Conservation (phyloP, 2,888 invertebrate species). For the Pristionchus arcanus region DNA sequence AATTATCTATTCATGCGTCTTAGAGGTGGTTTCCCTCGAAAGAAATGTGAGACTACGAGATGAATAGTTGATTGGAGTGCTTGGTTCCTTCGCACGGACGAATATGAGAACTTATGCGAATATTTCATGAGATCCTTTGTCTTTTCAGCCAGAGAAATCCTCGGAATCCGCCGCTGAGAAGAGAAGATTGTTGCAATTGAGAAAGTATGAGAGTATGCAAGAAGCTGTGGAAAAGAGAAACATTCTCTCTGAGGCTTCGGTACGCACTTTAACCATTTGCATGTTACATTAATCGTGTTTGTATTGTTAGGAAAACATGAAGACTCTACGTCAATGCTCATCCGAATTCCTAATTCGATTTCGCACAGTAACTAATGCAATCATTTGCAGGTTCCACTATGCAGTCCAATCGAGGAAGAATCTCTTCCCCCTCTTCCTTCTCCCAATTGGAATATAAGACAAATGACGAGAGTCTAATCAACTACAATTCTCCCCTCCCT, state of each 20-base stretch:
- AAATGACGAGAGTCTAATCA: slow-evolving; percentile 15
- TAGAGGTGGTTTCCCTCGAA: neutral
- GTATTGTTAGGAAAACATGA: too few species aligned
- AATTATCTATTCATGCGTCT: slow-evolving; percentile 7
- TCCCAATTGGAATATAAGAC: slow-evolving; percentile 42
- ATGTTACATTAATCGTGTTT: too few species aligned
- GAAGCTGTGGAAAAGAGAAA: slow-evolving; percentile 29
- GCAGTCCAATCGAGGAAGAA: neutral
- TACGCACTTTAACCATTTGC: too few species aligned
- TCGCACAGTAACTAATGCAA: neutral
- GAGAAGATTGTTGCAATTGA: neutral
- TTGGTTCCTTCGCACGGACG: neutral
- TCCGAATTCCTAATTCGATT: neutral
- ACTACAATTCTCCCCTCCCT: neutral
- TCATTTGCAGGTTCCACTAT: slow-evolving; percentile 18
- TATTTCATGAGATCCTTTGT: neutral
- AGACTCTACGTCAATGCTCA: neutral
- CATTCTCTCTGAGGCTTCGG: slow-evolving; percentile 2
- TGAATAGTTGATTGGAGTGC: neutral
- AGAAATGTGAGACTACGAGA: neutral
- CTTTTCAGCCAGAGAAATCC: slow-evolving; percentile 16
- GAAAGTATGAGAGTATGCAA: slow-evolving; percentile 36
- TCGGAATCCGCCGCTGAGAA: neutral
- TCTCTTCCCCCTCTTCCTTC: neutral
- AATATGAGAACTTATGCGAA: neutral